Evolutionary conservation across 1,140 invertebrate genomes (phyloP).

Genomic region (Pseudachorutes palmiensis): DNA sequence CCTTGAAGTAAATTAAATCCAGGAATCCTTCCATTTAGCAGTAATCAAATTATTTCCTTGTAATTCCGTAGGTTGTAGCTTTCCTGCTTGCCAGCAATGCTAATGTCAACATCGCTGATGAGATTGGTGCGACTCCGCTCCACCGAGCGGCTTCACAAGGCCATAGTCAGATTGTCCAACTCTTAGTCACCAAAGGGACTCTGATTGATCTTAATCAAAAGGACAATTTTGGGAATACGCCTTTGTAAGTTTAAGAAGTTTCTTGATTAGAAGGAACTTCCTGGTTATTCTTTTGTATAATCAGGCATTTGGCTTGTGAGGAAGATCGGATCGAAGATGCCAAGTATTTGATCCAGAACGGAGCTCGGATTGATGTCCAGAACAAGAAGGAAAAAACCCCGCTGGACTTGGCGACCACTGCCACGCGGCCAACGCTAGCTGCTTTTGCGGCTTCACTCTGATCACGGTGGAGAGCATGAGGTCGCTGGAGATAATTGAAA

Average conservation of each 20-base stretch:
- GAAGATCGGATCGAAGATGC: constrained; percentile 64
- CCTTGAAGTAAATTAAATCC: constrained; percentile 53
- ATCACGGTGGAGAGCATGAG: no score
- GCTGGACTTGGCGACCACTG: constrained; percentile 54
- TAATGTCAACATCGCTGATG: constrained; percentile 65
- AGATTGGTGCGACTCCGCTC: constrained; percentile 66
- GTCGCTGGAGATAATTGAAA: no score
- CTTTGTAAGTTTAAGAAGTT: constrained; percentile 51
- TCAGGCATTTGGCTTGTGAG: constrained; percentile 73
- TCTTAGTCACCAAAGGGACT: constrained; percentile 52
- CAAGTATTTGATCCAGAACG: constrained; percentile 57
- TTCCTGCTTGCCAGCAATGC: constrained; percentile 62
- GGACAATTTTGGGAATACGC: constrained; percentile 61
- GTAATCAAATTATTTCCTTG: not conserved
- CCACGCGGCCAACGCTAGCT: constrained; percentile 36
- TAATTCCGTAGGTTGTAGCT: constrained; percentile 51
- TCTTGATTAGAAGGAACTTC: no score
- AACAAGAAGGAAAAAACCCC: constrained; percentile 67
- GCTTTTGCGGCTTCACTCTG: not conserved
- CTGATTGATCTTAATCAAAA: constrained; percentile 48
- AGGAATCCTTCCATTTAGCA: no score
- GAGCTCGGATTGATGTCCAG: constrained; percentile 52
- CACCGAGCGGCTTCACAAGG: constrained; percentile 77
- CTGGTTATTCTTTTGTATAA: constrained; percentile 13
- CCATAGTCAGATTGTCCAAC: constrained; percentile 58